Evolutionary conservation across 2,888 invertebrate genomes (phyloP), one percentile per base, ranked within the genome.

Genomic region (Mythimna vitellina): DNA sequence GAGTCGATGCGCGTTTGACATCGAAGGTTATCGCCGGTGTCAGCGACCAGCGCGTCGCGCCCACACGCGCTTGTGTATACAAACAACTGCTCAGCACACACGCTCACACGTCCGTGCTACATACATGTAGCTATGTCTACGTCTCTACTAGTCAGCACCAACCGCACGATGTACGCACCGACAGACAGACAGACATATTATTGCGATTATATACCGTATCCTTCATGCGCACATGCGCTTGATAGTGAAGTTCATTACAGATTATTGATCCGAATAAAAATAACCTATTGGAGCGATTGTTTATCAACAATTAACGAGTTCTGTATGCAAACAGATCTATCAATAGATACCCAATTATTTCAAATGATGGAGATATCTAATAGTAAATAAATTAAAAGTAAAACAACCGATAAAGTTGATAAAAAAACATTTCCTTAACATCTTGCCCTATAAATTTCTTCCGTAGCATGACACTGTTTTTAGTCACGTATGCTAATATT

Each of bases 21-120:
- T 92, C 93, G 95, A 95, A 96, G 96, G 95, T 95, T 95, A 96
- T 95, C 95, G 92, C 74, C 93, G 92, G 94, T 92, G 95, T 96
- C 95, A 95, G 93, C 95, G 95, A 95, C 95, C 95, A 95, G 88
- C 91, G 88, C 87, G 84, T 82, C 92, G 90, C 93, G 93, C 95
- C 94, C 92, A 95, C 95, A 94, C 91, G 92, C 94, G 92, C 91
- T 89, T 92, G 88, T 92, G 93, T 93, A 92, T 93, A 93, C 93
- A 93, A 93, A 93, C 93, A 93, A 89, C 86, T 70, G 80, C 74
- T 70, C 77, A 64, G 77, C 87, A 87, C 91, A 91, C 83, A 80
- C 85, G 84, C 89, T 86, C 88, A 88, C 83, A 80, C 77, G 66
- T 53, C 65, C 76, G 61, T 70, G 70, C 38, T 71, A 76, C 68